Base-by-base conservation (phyloP, 2,113 vertebrate species). In the Perca fluviatilis region DNA sequence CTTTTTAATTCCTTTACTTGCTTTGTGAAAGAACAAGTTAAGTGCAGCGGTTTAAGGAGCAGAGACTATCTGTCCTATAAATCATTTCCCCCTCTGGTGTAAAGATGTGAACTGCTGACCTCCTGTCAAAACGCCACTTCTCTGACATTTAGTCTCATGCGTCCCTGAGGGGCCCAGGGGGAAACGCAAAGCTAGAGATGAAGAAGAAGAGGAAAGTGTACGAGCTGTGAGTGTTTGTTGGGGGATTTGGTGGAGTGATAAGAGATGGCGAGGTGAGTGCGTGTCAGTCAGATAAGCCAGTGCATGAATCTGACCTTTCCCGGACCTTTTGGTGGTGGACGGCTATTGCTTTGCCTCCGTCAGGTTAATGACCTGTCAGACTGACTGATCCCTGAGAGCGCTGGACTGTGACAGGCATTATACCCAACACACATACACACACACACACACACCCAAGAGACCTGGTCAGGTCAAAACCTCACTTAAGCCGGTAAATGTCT, bases 361-460 rank as follows among this genome's bases (percentile, higher is more conserved):
- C 71, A 66, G 78, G 79, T 88, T 92, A 90, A 91, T 91, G 84
- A 88, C 74, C 86, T 89, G 89, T 76, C 91, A 85, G 77, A 40
- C 74, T 83, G 89, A 90, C 43, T 84, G 86, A 90, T 91, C 40
- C 51, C 33, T 70, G 56, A 40, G 68, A 78, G 63, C 5, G 27
- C 54, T 46, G 60, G 30, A 47, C 75, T 68, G 72, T 77, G 78
- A 74, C 75, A 74, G 54, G 53, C 16, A 21, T 23, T 21, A 66
- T 11, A 70, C 57, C 61, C 51, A 13, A 69, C 30, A n/a, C 33
- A 27, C 74, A 50, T 23, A 57, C 46, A 19, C 15, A n/a, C 16
- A 54, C 43, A 58, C 47, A 58, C 77, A 58, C 58, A 74, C 0
- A 40, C 50, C 12, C 27, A 23, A 13, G 53, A 58, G 25, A 36